Conservation (phyloP, 2,888 invertebrate genomes). For the Drosophila tripunctata region DNA sequence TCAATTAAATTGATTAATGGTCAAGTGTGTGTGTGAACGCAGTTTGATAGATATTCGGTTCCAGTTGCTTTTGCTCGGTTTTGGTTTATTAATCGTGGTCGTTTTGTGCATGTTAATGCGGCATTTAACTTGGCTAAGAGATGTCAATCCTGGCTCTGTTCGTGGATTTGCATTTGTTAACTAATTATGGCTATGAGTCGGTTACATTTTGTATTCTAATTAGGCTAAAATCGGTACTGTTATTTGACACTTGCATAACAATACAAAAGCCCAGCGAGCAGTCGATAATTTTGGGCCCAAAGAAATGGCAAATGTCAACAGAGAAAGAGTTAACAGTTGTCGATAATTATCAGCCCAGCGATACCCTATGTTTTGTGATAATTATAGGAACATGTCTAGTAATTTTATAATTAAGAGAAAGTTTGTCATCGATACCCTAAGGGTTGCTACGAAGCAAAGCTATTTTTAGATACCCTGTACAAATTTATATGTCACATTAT, state of each 20-base stretch:
- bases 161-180: conserved; percentile 33
- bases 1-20: conserved; percentile 80
- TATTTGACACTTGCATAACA: conserved; percentile 40
- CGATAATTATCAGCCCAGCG: background rate
- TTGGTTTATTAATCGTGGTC: conserved; percentile 55
- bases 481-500: background rate
- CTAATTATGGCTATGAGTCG: conserved; percentile 53
- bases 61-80: background rate
- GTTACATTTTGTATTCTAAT: conserved; percentile 40
- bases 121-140: conserved; percentile 16
- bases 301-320: conserved; percentile 52
- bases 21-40: conserved; percentile 35
- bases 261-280: conserved; percentile 50
- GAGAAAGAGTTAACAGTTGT: conserved; percentile 3
- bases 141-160: conserved; percentile 43
- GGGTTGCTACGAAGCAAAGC: too few relatives aligned
- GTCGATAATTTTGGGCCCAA: conserved; percentile 63
- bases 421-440: background rate
- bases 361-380: background rate
- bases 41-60: conserved; percentile 52
- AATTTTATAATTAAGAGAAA: background rate
- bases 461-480: background rate
- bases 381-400: background rate
- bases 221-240: conserved; percentile 15
- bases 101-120: conserved; percentile 50